phyloP scores from a whole-genome alignment of 2,888 invertebrate genomes.

The Andrena chrysosceles region DNA sequence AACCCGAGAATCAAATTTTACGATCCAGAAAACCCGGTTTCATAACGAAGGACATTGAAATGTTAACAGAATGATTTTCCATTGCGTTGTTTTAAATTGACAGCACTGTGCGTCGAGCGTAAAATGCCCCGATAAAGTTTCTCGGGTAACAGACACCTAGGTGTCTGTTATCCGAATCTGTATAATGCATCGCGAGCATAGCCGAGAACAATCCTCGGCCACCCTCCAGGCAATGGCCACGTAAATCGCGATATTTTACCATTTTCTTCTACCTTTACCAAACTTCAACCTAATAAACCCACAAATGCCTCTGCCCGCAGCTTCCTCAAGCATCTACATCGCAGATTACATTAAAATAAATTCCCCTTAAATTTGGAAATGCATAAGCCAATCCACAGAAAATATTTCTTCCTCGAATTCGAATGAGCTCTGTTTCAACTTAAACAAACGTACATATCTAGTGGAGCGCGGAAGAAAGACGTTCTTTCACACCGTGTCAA shows the following conservation, averaged over 20 bases:
- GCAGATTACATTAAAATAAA: too few species aligned
- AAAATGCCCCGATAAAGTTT: conserved; percentile 37
- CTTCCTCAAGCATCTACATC: too few species aligned
- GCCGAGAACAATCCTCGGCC: conserved; percentile 51
- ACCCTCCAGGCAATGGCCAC: conserved; percentile 37
- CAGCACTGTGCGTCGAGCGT: too few species aligned
- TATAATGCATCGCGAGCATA: conserved; percentile 40
- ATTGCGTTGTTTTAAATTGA: neutral
- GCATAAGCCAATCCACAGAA: neutral
- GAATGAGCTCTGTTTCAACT: neutral
- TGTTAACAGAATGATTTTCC: neutral
- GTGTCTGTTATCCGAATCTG: conserved; percentile 74
- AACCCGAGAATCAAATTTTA: too few species aligned
- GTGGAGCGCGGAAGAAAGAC: neutral
- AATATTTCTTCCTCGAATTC: neutral
- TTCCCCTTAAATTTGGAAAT: too few species aligned
- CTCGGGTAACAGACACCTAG: conserved; percentile 63
- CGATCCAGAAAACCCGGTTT: too few species aligned
- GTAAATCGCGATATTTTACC: conserved; percentile 23
- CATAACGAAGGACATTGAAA: too few species aligned
- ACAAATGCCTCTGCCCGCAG: too few species aligned
- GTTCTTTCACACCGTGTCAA: neutral
- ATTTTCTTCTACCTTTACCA: neutral
- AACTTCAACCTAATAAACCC: too few species aligned
- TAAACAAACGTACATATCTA: too few species aligned